These are phyloP conservation scores for Sisyra terminalis DNA, from an alignment of 2,888 invertebrate genomes.

Conservation along the genomic window DNA sequence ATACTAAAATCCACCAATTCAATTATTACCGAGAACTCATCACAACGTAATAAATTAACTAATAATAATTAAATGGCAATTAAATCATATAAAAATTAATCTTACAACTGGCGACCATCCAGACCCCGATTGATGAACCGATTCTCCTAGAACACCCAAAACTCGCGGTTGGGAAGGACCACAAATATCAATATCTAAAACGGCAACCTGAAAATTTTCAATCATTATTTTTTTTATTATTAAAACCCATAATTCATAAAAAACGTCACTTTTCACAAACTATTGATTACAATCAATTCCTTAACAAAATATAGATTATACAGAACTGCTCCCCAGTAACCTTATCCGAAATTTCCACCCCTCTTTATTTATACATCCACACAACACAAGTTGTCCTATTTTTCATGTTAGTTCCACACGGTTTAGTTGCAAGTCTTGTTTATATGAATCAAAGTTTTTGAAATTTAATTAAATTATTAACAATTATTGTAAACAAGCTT, in stretches of 20 bases:
- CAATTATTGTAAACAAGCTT: constrained; percentile 27
- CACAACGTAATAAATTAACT: too few relatives aligned
- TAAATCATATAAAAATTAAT: constrained; percentile 13
- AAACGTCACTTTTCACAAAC: background rate
- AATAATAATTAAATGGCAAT: constrained; percentile 1
- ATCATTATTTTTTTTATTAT: background rate
- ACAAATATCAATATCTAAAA: constrained; percentile 95
- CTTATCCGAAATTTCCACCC: too few relatives aligned
- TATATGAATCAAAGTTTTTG: background rate
- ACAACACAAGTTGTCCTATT: too few relatives aligned
- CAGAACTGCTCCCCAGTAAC: too few relatives aligned
- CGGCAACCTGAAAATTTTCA: constrained; percentile 51
- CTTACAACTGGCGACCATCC: constrained; percentile 93
- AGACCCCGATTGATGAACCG: constrained; percentile 89
- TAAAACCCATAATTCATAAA: background rate
- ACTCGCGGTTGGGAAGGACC: constrained; percentile 95
- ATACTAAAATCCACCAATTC: too few relatives aligned
- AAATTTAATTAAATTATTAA: constrained; percentile 1
- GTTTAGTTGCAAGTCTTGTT: too few relatives aligned
- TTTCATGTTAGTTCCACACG: too few relatives aligned
- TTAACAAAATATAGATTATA: background rate
- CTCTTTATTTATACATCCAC: too few relatives aligned
- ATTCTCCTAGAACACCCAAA: constrained; percentile 80
- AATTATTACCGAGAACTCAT: too few relatives aligned
- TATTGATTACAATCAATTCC: background rate